These are phyloP conservation scores for Phacellophora camtschatica DNA, from an alignment of 30 jellyfish, hydroid and myxozoan species.

Conservation along the genomic window DNA sequence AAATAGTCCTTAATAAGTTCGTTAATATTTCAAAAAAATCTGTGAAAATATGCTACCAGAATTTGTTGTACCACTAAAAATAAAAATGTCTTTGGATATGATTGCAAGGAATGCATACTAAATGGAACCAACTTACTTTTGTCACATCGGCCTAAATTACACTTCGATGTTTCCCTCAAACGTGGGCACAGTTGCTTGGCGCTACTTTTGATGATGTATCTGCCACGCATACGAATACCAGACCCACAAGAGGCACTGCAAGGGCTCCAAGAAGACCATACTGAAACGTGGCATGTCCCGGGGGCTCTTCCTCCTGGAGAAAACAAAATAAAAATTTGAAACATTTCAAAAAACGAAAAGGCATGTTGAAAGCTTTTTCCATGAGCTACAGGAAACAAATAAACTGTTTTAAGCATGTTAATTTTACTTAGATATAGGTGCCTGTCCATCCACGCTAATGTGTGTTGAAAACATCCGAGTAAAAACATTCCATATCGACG, in stretches of 20 bases:
- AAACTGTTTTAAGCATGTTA: no score
- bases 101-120: background rate
- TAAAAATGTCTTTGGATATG: no score
- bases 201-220: conserved; percentile 33
- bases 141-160: conserved; percentile 49
- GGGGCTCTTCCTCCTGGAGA: conserved; percentile 33
- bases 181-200: conserved; percentile 48
- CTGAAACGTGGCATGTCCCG: conserved; percentile 40
- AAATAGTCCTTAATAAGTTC: background rate
- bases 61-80: no score
- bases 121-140: conserved; percentile 18
- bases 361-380: no score
- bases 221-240: conserved; percentile 63
- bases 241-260: conserved; percentile 81
- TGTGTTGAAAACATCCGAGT: no score
- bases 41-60: no score
- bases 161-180: conserved; percentile 1
- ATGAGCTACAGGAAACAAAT: no score
- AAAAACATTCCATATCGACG: no score
- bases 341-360: background rate
- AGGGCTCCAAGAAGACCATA: conserved; percentile 55
- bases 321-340: background rate
- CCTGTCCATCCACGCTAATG: no score
- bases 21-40: no score
- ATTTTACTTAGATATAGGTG: no score